Evolutionary conservation across 2,113 vertebrate species (phyloP).

Genomic region (Menura novaehollandiae): DNA sequence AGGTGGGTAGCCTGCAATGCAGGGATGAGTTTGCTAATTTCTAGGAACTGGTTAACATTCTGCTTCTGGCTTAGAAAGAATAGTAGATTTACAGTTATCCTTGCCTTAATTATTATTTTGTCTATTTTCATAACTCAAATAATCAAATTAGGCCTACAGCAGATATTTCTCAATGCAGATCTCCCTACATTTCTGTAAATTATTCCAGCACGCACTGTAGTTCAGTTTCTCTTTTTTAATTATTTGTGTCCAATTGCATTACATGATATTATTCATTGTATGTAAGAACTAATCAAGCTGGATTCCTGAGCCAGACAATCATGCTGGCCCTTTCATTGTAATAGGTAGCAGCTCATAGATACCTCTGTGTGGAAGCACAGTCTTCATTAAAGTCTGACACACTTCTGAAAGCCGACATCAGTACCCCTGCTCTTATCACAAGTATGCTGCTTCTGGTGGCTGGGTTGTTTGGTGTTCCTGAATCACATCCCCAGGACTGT

Average conservation of each 20-base stretch:
- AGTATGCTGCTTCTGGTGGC: fast-evolving
- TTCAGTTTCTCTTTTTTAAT: neutral
- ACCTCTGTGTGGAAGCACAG: fast-evolving
- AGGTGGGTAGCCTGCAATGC: neutral
- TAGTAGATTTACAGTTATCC: neutral
- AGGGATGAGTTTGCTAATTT: neutral
- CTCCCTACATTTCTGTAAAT: neutral
- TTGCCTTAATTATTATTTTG: neutral
- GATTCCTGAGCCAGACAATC: neutral
- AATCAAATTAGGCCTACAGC: neutral
- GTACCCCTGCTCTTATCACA: neutral
- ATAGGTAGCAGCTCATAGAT: neutral
- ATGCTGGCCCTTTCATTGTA: neutral
- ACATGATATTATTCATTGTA: neutral
- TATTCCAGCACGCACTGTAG: neutral
- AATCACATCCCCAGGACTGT: neutral
- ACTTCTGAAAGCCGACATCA: neutral
- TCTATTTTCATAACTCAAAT: neutral
- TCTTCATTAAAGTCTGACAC: neutral
- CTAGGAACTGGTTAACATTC: neutral
- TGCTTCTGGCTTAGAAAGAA: neutral
- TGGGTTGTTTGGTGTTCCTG: neutral
- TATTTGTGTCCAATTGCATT: neutral
- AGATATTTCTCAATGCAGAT: neutral
- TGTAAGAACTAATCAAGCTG: neutral